Percentiles rank a stretch among this genome's conserved stretches.
Evolutionary conservation across 2,797 vertebrate genomes (phyloP).

Genomic region (Enteromius fasciolatus): DNA sequence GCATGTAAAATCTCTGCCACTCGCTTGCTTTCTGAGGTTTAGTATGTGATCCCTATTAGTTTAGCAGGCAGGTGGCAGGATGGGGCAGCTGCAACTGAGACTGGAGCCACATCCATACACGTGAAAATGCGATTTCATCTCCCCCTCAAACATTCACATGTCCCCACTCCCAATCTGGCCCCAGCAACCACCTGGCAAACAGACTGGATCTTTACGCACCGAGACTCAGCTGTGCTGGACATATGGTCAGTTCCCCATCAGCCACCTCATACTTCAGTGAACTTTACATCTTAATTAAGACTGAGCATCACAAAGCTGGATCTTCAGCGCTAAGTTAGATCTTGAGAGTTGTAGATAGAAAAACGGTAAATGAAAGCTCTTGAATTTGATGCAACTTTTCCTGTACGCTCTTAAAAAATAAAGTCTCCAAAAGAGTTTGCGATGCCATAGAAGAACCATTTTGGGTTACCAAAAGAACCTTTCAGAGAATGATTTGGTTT

Average conservation of each 20-base stretch:
- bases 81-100: conserved; percentile 77
- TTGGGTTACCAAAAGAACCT: neutral
- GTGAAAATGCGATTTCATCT: conserved; percentile 82
- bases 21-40: conserved; percentile 71
- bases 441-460: neutral
- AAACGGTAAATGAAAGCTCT: neutral
- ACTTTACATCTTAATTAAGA: conserved; percentile 55
- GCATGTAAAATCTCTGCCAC: conserved; percentile 69
- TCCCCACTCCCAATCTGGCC: conserved; percentile 70
- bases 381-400: neutral
- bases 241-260: conserved; percentile 53
- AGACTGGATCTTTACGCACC: conserved; percentile 58
- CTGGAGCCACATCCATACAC: conserved; percentile 68
- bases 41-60: conserved; percentile 81
- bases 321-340: neutral
- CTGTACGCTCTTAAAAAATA: neutral
- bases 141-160: conserved; percentile 61
- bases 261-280: conserved; percentile 33
- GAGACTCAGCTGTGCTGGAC: conserved; percentile 54
- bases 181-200: conserved; percentile 75
- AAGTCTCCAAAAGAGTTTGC: neutral
- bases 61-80: conserved; percentile 82
- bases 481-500: neutral
- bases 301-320: conserved; percentile 32
- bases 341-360: neutral